phyloP scores from a whole-genome alignment of 1,140 invertebrate genomes.

The Cheumatopsyche charites region DNA sequence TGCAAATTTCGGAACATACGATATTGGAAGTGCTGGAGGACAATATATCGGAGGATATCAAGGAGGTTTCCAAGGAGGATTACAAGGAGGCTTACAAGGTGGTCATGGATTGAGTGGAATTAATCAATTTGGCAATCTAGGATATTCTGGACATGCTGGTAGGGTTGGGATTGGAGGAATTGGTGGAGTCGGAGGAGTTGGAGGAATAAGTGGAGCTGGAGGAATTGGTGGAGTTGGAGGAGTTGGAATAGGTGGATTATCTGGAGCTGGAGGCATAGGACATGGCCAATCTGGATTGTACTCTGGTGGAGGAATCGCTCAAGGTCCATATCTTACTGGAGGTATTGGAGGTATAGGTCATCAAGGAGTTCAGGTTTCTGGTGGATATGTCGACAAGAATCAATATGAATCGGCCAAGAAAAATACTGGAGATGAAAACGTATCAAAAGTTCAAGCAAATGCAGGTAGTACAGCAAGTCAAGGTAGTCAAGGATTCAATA shows the following conservation, averaged over 20 bases:
- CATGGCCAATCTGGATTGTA: conserved; percentile 51
- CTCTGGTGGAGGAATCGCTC: conserved; percentile 49
- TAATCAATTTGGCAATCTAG: conserved; percentile 48
- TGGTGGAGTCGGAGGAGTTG: conserved; percentile 48
- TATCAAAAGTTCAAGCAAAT: conserved; percentile 62
- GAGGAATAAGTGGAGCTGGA: conserved; percentile 51
- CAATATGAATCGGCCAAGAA: conserved; percentile 63
- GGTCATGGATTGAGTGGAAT: conserved; percentile 47
- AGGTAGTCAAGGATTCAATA: conserved; percentile 61
- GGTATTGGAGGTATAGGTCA: conserved; percentile 52
- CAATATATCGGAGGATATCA: conserved; percentile 33
- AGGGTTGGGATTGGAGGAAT: conserved; percentile 40
- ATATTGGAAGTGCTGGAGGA: conserved; percentile 28
- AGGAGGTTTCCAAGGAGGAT: conserved; percentile 49
- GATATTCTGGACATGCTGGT: conserved; percentile 52
- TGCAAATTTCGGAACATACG: conserved; percentile 55
- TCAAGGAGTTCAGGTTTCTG: conserved; percentile 56
- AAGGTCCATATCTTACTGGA: conserved; percentile 37
- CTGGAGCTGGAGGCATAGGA: conserved; percentile 49
- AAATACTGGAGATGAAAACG: conserved; percentile 60
- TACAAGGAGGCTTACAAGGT: conserved; percentile 52
- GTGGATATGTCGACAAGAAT: conserved; percentile 62
- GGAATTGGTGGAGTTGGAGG: conserved; percentile 50
- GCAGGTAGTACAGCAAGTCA: conserved; percentile 61
- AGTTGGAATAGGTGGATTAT: conserved; percentile 49